These are phyloP conservation scores for Parnassius glacialis DNA, from an alignment of 2,888 invertebrate genomes.

Conservation along the genomic window DNA sequence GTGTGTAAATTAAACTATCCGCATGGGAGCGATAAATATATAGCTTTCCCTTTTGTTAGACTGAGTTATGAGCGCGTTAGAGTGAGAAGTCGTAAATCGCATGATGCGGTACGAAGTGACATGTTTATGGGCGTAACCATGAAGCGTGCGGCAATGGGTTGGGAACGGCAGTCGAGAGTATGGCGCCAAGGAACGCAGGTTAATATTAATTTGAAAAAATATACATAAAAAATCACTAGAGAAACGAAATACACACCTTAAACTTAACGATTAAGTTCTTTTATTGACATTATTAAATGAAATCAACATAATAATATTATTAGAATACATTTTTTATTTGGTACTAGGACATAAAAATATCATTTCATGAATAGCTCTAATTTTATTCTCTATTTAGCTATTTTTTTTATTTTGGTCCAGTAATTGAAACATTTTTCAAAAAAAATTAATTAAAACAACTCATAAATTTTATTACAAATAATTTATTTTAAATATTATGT, in stretches of 20 bases:
- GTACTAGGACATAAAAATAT: too few relatives aligned
- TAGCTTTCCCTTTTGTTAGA: constrained; percentile 80
- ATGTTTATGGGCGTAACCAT: constrained; percentile 80
- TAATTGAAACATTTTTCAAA: too few relatives aligned
- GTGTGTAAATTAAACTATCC: constrained; percentile 80
- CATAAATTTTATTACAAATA: too few relatives aligned
- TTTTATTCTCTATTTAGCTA: too few relatives aligned
- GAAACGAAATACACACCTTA: neutral
- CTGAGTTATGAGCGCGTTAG: constrained; percentile 77
- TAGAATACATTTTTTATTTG: too few relatives aligned
- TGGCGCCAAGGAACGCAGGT: constrained; percentile 59
- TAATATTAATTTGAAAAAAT: constrained; percentile 23
- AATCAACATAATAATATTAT: too few relatives aligned
- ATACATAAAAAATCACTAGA: constrained; percentile 1
- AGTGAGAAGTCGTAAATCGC: constrained; percentile 80
- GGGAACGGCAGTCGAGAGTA: constrained; percentile 73
- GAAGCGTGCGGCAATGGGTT: constrained; percentile 56
- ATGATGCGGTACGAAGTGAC: constrained; percentile 71
- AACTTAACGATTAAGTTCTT: too few relatives aligned
- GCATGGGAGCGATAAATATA: constrained; percentile 79
- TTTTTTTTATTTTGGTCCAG: too few relatives aligned
- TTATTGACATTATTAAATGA: too few relatives aligned
- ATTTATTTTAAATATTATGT: too few relatives aligned
- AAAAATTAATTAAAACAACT: too few relatives aligned
- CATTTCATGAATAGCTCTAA: too few relatives aligned